Conservation (phyloP, 2,797 vertebrate species). For the Sparidentex hasta region DNA sequence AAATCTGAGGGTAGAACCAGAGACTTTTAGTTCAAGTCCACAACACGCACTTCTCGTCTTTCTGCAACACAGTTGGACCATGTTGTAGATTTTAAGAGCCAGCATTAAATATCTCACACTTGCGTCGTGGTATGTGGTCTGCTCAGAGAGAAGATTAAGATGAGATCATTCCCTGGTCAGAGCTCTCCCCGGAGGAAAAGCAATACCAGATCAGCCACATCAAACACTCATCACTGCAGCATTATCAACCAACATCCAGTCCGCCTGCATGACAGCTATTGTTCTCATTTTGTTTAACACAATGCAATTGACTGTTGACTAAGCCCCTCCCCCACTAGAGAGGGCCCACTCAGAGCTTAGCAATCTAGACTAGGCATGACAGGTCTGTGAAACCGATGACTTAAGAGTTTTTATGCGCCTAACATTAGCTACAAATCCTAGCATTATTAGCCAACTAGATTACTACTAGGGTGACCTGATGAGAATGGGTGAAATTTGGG, state of each 20-base stretch:
- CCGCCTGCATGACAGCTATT: background rate
- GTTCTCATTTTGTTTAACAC: background rate
- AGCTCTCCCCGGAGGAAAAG: constrained; percentile 74
- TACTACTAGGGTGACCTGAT: too few relatives aligned
- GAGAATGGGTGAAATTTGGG: too few relatives aligned
- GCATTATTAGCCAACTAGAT: too few relatives aligned
- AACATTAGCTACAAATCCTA: too few relatives aligned
- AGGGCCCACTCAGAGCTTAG: background rate
- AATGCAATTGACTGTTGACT: background rate
- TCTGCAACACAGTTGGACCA: background rate
- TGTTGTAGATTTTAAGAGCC: too few relatives aligned
- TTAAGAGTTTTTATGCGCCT: too few relatives aligned
- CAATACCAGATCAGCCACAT: constrained; percentile 87
- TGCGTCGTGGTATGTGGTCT: constrained; percentile 30
- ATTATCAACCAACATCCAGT: background rate
- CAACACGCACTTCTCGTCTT: background rate
- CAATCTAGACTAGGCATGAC: background rate
- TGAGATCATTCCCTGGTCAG: constrained; percentile 86
- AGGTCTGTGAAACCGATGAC: background rate
- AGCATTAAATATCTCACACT: background rate
- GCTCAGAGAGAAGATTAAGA: constrained; percentile 90
- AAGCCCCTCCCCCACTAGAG: background rate
- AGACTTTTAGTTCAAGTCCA: background rate
- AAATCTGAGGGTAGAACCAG: constrained; percentile 79
- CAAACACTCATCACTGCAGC: constrained; percentile 84